Evolutionary conservation across 1,140 invertebrate species (phyloP).

Genomic region (Anastrepha ludens): DNA sequence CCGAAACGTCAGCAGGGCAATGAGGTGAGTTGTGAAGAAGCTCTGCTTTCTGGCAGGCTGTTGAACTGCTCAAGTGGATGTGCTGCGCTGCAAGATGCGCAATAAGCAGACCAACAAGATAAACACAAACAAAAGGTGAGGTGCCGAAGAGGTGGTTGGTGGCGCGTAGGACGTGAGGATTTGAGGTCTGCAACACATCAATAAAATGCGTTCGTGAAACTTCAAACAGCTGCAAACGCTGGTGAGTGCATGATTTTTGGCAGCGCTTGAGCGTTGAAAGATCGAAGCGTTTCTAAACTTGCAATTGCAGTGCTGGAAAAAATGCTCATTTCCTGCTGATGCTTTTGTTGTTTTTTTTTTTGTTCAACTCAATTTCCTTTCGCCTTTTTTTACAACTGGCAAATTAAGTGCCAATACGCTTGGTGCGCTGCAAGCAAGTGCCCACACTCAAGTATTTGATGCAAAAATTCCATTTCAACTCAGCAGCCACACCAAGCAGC

Average conservation of each 20-base stretch:
- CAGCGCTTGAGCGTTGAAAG: conserved; percentile 11
- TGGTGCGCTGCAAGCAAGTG: not conserved
- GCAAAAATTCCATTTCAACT: not conserved
- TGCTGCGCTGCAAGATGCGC: not conserved
- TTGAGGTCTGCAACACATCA: conserved; percentile 17
- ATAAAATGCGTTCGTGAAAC: not conserved
- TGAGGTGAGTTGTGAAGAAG: conserved; percentile 1
- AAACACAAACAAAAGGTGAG: not conserved
- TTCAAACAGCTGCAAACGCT: not conserved
- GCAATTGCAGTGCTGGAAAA: not conserved
- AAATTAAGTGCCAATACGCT: conserved; percentile 21
- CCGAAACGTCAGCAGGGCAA: not conserved
- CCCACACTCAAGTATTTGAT: not conserved
- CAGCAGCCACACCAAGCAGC: not conserved
- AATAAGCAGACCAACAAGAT: not conserved
- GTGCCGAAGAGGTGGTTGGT: not conserved
- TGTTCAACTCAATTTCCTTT: not conserved
- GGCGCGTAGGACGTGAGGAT: not conserved
- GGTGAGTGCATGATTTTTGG: not conserved
- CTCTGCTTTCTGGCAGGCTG: not conserved
- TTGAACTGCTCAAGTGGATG: conserved; percentile 35
- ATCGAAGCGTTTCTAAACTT: not conserved
- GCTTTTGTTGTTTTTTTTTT: not conserved
- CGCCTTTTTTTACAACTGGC: not conserved
- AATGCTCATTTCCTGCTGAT: not conserved